Evolutionary conservation across 1,140 invertebrate genomes (phyloP).

Genomic region (Papilio polytes): DNA sequence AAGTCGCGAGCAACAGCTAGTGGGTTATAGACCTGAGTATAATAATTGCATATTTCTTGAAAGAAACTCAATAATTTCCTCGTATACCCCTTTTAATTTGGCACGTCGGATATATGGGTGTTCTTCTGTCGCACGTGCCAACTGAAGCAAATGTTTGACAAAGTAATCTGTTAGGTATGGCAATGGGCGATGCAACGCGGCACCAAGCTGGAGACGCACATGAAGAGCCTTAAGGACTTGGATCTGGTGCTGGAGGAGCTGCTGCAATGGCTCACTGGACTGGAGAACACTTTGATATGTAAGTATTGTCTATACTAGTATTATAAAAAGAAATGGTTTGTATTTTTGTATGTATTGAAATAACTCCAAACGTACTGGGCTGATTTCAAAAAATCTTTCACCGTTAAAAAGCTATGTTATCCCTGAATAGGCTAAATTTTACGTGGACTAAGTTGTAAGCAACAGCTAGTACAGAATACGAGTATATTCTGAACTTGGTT

Average conservation of each 20-base stretch:
- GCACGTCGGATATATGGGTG: background rate
- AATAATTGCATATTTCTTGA: background rate
- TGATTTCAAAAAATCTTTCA: too few species aligned
- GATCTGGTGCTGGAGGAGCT: conserved; percentile 96
- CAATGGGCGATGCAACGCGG: conserved; percentile 94
- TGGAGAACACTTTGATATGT: conserved; percentile 93
- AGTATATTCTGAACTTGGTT: too few species aligned
- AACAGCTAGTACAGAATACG: too few species aligned
- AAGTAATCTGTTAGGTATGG: conserved; percentile 83
- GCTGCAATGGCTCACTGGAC: conserved; percentile 94
- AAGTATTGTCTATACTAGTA: conserved; percentile 49
- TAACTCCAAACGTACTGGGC: too few species aligned
- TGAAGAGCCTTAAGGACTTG: conserved; percentile 91
- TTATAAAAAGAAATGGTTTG: too few species aligned
- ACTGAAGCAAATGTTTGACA: background rate
- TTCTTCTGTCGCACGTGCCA: background rate
- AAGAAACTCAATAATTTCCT: background rate
- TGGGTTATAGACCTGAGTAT: too few species aligned
- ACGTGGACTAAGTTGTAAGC: too few species aligned
- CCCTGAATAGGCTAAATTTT: too few species aligned
- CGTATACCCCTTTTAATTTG: background rate
- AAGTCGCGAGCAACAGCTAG: too few species aligned
- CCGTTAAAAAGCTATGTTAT: too few species aligned
- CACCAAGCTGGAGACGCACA: conserved; percentile 89
- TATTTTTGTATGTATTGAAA: too few species aligned